Conservation (phyloP, 35 echinoderm and acorn worm genomes). For the Lytechinus variegatus region DNA sequence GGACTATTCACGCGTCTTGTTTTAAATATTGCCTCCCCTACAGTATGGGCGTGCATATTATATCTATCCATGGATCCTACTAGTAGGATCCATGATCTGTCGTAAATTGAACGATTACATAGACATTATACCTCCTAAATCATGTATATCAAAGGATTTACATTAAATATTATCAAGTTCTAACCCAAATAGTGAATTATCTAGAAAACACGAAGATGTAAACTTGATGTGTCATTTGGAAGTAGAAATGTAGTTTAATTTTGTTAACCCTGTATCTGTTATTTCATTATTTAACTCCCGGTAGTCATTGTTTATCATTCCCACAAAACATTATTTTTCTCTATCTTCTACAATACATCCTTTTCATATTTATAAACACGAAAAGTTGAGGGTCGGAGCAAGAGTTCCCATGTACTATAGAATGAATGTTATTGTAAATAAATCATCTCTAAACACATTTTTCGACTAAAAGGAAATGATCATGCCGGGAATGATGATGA, state of each 20-base stretch:
- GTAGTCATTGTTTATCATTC: not conserved
- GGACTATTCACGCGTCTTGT: not conserved
- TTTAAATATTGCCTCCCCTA: not conserved
- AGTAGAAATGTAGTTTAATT: not conserved
- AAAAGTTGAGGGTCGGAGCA: not conserved
- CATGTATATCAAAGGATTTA: slow-evolving; percentile 6
- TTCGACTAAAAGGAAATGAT: not conserved
- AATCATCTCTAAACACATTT: not conserved
- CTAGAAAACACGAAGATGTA: too few species aligned
- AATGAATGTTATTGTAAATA: not conserved
- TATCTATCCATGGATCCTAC: too few species aligned
- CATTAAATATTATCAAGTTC: not conserved
- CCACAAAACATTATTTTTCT: not conserved
- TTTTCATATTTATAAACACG: not conserved
- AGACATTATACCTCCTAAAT: not conserved
- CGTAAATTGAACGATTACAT: not conserved
- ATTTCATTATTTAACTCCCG: not conserved
- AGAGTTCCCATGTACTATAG: not conserved
- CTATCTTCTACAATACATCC: not conserved
- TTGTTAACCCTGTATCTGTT: not conserved
- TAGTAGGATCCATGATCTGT: too few species aligned
- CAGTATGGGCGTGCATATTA: not conserved
- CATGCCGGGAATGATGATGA: not conserved
- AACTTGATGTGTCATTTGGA: not conserved
- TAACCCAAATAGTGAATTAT: not conserved